A percentile compares a stretch with the other conserved stretches of the same genome.
These are phyloP conservation scores for roundworm (Caenorhabditis elegans) DNA, from an alignment of 1,140 invertebrate genomes.

Conservation along the genomic window WBcel235 BX284603.4:4492501-4493000, in stretches of 20 bases:
- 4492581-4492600: too few relatives aligned
- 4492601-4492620: too few relatives aligned
- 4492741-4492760: constrained; percentile 50
- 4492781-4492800: constrained; percentile 20
- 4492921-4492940: constrained; percentile 48
- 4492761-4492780: constrained; percentile 36
- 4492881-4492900: constrained; percentile 49
- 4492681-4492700: constrained; percentile 45
- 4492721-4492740: constrained; percentile 49
- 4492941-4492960: constrained; percentile 46
- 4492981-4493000: constrained; percentile 35
- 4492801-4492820: constrained; percentile 39
- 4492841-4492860: constrained; percentile 51
- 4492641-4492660: neutral
- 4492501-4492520: too few relatives aligned
- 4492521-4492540: too few relatives aligned
- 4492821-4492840: constrained; percentile 48
- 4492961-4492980: constrained; percentile 45
- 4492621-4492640: neutral
- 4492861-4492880: constrained; percentile 55
- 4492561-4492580: too few relatives aligned
- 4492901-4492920: constrained; percentile 51
- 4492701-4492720: constrained; percentile 45
- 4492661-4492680: neutral
- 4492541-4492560: too few relatives aligned